Evolutionary conservation across 2,888 invertebrate species (phyloP).

Genomic region (Lacanobia wlatinum): DNA sequence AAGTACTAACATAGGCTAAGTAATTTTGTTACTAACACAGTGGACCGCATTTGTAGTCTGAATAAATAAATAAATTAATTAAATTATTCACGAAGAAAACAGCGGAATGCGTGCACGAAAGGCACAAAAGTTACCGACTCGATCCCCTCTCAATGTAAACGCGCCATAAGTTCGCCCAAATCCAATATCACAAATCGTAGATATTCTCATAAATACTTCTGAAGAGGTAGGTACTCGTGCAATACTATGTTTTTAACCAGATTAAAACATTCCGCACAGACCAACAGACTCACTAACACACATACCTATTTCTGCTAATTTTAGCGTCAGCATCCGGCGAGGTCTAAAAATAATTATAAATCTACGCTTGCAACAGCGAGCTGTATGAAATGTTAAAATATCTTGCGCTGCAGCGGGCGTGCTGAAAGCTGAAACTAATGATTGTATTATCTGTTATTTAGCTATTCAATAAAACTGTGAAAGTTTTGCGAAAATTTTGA

Average conservation of each 20-base stretch:
- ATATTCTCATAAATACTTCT: background rate
- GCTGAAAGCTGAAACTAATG: constrained; percentile 1
- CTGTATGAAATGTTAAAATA: constrained; percentile 55
- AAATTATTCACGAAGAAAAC: no score
- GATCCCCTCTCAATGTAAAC: no score
- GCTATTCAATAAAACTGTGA: constrained; percentile 7
- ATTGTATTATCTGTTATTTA: constrained; percentile 25
- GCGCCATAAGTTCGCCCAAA: background rate
- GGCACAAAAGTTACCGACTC: no score
- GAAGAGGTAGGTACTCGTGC: background rate
- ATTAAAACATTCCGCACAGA: constrained; percentile 52
- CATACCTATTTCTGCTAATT: constrained; percentile 60
- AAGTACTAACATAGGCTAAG: no score
- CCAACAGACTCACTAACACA: constrained; percentile 65
- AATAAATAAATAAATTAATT: no score
- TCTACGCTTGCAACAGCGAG: constrained; percentile 62
- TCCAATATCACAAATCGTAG: no score
- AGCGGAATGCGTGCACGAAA: no score
- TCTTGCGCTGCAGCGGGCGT: constrained; percentile 28
- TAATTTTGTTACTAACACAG: no score
- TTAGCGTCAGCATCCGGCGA: constrained; percentile 65
- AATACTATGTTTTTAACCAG: constrained; percentile 21
- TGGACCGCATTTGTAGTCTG: no score
- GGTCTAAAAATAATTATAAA: constrained; percentile 68
- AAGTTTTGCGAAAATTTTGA: background rate